phyloP scores from a whole-genome alignment of 1,140 invertebrate species.

The Psix sp. region DNA sequence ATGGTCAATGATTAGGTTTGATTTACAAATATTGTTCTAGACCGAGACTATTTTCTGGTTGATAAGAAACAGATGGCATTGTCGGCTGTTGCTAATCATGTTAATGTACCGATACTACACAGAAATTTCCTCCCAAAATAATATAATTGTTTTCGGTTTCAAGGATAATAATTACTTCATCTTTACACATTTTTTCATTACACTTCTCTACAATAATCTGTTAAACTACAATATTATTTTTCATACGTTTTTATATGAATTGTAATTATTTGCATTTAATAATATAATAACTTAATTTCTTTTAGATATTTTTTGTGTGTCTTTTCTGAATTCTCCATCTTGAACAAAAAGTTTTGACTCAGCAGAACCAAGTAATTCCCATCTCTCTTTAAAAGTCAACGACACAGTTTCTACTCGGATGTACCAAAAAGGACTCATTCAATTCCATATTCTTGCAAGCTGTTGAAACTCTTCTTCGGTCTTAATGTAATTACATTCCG shows the following conservation, averaged over 20 bases:
- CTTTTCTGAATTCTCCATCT: too few relatives aligned
- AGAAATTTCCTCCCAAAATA: constrained; percentile 41
- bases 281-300: too few relatives aligned
- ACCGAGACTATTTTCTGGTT: constrained; percentile 28
- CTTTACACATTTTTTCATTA: neutral
- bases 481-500: constrained; percentile 31
- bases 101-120: constrained; percentile 63
- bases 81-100: constrained; percentile 52
- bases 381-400: too few relatives aligned
- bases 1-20: neutral
- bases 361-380: too few relatives aligned
- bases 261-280: too few relatives aligned
- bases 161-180: constrained; percentile 11
- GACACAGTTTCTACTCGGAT: too few relatives aligned
- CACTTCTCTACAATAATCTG: too few relatives aligned
- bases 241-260: too few relatives aligned
- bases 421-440: neutral
- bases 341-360: too few relatives aligned
- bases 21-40: constrained; percentile 24
- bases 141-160: constrained; percentile 31
- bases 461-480: constrained; percentile 16
- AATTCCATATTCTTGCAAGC: neutral
- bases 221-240: too few relatives aligned
- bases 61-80: constrained; percentile 61
- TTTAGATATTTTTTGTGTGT: too few relatives aligned